Percentiles rank a stretch among this genome's conserved stretches.
These are phyloP conservation scores for Brachirus orientalis DNA, from an alignment of 2,113 vertebrate genomes.

Conservation along the genomic window DNA sequence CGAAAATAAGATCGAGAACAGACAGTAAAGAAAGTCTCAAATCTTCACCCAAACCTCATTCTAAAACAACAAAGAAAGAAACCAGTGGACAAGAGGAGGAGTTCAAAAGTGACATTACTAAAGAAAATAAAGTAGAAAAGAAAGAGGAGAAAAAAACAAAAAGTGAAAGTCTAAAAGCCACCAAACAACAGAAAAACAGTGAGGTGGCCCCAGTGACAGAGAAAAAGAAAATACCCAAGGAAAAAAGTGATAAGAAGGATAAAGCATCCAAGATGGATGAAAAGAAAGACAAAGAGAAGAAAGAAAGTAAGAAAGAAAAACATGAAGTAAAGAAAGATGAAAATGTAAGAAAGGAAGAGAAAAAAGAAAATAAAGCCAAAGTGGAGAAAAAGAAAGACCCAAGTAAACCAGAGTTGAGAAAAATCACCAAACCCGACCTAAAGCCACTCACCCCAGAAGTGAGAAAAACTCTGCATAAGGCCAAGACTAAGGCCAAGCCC, in stretches of 20 bases:
- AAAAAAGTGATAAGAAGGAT: constrained; percentile 90
- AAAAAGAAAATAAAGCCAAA: constrained; percentile 88
- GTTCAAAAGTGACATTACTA: constrained; percentile 84
- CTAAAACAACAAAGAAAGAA: constrained; percentile 89
- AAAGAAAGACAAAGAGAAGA: constrained; percentile 95
- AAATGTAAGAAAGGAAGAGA: constrained; percentile 88
- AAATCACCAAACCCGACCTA: constrained; percentile 91
- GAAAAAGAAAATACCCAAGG: constrained; percentile 91
- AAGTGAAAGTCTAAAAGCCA: constrained; percentile 84
- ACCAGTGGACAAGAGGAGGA: constrained; percentile 83
- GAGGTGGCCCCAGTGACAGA: constrained; percentile 85
- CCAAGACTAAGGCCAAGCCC: constrained; percentile 88
- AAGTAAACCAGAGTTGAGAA: constrained; percentile 89
- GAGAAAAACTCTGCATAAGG: constrained; percentile 94
- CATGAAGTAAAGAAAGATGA: constrained; percentile 85
- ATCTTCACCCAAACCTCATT: constrained; percentile 86
- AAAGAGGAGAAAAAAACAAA: constrained; percentile 87
- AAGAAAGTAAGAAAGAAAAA: constrained; percentile 91
- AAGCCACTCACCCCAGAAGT: constrained; percentile 97
- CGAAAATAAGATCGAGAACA: constrained; percentile 93
- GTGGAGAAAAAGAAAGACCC: constrained; percentile 92
- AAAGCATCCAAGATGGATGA: constrained; percentile 90
- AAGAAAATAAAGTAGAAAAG: constrained; percentile 89
- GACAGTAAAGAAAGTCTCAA: constrained; percentile 98
- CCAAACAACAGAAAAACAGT: constrained; percentile 86